Conservation (phyloP, 2,113 vertebrate genomes). For the Aspidoscelis tigris region DNA sequence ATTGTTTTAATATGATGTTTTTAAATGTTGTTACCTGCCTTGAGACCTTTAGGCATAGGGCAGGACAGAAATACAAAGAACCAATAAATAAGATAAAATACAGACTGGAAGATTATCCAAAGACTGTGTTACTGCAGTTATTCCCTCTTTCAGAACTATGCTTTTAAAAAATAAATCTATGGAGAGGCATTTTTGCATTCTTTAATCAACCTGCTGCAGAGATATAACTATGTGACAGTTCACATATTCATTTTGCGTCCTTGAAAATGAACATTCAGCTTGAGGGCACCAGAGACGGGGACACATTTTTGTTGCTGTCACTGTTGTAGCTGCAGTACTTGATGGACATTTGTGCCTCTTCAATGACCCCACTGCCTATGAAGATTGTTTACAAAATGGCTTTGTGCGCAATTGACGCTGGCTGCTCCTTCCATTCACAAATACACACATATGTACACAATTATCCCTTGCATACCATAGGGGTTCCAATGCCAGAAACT, state of each 20-base stretch:
- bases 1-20: no score
- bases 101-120: no score
- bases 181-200: background rate
- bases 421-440: conserved; percentile 3
- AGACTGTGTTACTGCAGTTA: background rate
- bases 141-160: background rate
- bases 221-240: conserved; percentile 42
- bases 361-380: conserved; percentile 21
- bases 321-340: conserved; percentile 21
- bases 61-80: background rate
- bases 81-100: background rate
- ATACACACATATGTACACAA: no score
- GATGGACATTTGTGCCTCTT: conserved; percentile 21
- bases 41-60: no score
- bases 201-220: conserved; percentile 14
- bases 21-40: no score
- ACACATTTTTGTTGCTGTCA: conserved; percentile 12
- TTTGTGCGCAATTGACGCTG: background rate
- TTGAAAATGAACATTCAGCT: conserved; percentile 15
- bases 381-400: conserved; percentile 17
- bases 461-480: no score
- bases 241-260: conserved; percentile 49
- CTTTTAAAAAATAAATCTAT: no score
- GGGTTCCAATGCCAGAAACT: no score
- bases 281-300: conserved; percentile 7